Base-by-base conservation (phyloP, 2,888 invertebrate genomes). In the Lepidonotus clava region DNA sequence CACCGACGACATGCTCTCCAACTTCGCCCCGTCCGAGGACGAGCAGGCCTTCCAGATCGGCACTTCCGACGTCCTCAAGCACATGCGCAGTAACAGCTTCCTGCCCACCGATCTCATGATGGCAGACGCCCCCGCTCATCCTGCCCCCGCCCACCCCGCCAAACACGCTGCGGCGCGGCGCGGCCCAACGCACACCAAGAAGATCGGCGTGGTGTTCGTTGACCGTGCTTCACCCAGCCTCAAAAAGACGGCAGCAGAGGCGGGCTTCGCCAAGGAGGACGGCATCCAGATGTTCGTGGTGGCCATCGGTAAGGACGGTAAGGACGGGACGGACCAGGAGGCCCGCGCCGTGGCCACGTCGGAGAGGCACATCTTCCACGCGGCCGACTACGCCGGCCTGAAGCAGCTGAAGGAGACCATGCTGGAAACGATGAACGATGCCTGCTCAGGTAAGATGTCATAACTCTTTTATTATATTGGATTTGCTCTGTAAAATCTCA, bases 131-230 rank as follows among this genome's bases (percentile, higher is more conserved):
- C 8, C 46, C 18, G 46, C 8, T 46, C 8, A 46, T 18, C 8
- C 18, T 18, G 46, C 46, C 18, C n/a, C n/a, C n/a, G 46, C 66
- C 66, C 21, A 32, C 56, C 34, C 38, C 14, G 61, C 56, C 14
- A 36, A 36, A 1, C 34, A 53, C 8, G 56, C 56, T 14, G 38
- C 61, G 21, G 32, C 34, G 6, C 36, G 61, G 1, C 56, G 84
- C 21, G 88, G 36, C 40, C 83, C 90, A 53, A 66, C 80, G 18
- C 67, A 76, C 8, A 90, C 91, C 2, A 87, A 89, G 38, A 90
- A 90, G 61, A 90, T 91, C 86, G 91, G 91, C n/a, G 90, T 92
- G 0, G 34, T 91, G 8, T 90, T 92, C 86, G 88, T 92, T 14
- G 91, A 92, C 84, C 14, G 67, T 4, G 86, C 80, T 24, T 76